These are phyloP conservation scores for Cardiocondyla obscurior DNA, from an alignment of 1,140 invertebrate species.

Conservation along the genomic window DNA sequence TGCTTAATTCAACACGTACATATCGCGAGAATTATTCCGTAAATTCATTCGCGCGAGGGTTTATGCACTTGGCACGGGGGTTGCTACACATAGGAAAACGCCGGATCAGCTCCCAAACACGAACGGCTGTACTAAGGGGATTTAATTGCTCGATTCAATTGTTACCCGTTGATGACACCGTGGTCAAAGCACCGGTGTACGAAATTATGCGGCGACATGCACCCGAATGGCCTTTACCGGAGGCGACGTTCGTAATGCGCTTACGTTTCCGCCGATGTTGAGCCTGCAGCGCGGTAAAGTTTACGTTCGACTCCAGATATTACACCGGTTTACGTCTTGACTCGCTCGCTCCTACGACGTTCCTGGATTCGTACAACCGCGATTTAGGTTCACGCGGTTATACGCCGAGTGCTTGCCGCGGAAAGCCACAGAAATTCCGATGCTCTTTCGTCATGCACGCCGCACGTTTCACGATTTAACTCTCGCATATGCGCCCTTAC, in stretches of 20 bases:
- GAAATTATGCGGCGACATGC: slow-evolving; percentile 51
- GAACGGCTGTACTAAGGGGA: slow-evolving; percentile 38
- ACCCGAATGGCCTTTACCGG: slow-evolving; percentile 33
- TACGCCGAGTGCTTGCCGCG: neutral
- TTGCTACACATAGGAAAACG: slow-evolving; percentile 15
- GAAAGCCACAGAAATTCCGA: neutral
- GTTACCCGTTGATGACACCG: slow-evolving; percentile 40
- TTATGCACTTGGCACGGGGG: slow-evolving; percentile 15
- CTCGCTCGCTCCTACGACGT: neutral
- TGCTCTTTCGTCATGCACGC: neutral
- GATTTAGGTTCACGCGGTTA: slow-evolving; percentile 22
- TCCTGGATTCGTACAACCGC: slow-evolving; percentile 23
- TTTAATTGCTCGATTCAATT: slow-evolving; percentile 54
- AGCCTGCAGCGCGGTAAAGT: slow-evolving; percentile 29
- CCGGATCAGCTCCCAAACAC: slow-evolving; percentile 32
- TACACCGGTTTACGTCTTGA: slow-evolving; percentile 34
- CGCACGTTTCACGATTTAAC: neutral
- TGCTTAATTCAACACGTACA: slow-evolving; percentile 44
- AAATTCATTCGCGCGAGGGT: slow-evolving; percentile 6
- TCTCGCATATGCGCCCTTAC: neutral
- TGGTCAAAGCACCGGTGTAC: slow-evolving; percentile 48
- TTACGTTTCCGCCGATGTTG: slow-evolving; percentile 36
- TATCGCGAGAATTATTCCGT: slow-evolving; percentile 8
- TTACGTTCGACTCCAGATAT: slow-evolving; percentile 41
- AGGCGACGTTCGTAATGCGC: slow-evolving; percentile 33